Conservation (phyloP, 2,888 invertebrate genomes). For the Ormyrus pomaceus region DNA sequence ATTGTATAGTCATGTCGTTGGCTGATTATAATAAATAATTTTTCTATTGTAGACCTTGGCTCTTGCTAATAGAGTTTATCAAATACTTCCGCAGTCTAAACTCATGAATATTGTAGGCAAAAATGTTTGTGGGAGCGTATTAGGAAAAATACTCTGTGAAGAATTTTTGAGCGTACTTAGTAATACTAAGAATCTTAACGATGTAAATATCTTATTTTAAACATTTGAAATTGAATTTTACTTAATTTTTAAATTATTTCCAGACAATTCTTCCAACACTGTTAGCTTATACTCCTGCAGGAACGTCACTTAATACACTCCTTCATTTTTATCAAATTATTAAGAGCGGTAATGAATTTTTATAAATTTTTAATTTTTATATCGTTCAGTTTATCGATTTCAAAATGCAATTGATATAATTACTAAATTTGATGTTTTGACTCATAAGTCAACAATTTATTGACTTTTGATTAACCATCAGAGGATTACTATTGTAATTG, state of each 20-base stretch:
- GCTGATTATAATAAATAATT: too few species aligned
- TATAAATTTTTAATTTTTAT: background rate
- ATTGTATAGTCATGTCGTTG: too few species aligned
- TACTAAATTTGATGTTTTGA: background rate
- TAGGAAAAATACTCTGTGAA: constrained; percentile 14
- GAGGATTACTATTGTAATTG: too few species aligned
- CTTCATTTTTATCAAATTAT: constrained; percentile 21
- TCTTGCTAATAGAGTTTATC: background rate
- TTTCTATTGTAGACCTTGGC: background rate
- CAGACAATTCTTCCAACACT: constrained; percentile 5
- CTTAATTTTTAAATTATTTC: too few species aligned
- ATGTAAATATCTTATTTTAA: background rate
- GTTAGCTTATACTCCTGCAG: constrained; percentile 13
- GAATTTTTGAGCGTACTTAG: background rate
- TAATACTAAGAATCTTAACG: background rate
- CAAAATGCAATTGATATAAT: background rate
- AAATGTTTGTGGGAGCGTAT: background rate
- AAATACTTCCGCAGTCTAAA: constrained; percentile 37
- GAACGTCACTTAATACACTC: constrained; percentile 2
- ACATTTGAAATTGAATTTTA: background rate
- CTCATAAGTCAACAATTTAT: too few species aligned
- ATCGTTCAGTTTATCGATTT: background rate
- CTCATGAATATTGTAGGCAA: constrained; percentile 17
- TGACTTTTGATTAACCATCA: too few species aligned
- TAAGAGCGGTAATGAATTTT: background rate